Evolutionary conservation across 2,888 invertebrate species (phyloP), one percentile per base, ranked within the genome.

Genomic region (Graphium colonna): DNA sequence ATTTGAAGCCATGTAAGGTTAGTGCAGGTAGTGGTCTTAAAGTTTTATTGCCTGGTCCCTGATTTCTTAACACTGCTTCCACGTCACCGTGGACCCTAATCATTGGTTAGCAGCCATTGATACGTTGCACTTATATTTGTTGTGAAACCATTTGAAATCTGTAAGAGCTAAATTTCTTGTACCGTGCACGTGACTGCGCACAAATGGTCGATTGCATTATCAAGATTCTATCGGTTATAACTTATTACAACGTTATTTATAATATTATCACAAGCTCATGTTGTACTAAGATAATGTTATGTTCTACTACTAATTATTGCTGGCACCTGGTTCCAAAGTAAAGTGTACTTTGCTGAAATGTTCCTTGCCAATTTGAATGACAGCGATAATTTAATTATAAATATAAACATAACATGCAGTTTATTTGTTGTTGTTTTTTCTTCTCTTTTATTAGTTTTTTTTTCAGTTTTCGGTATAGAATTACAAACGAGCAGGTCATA

Each of bases 31-130:
- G n/a, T 26, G 38, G 39, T 39, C 47, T 47, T 39, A 21, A 15
- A 41, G 31, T 41, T 49, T 49, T 33, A 49, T 49, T 41, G 16
- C 43, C 3, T 1, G 9, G 18, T 7, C 38, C 7, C 8, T 10
- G 15, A 17, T 33, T 42, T 46, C 10, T 40, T 36, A 52, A 47
- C 12, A 12, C 33, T 13, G 18, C 21, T 18, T 46, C 41, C 16
- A 16, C 12, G 45, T 21, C 33, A 42, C 12, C 3, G 21, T 40
- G 31, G 17, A 46, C 36, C 41, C 36, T 47, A 52, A 52, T 52
- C 42, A 41, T 46, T 33, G 36, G 33, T 46, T 36, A n/a, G 18
- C 33, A 18, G 36, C 52, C 33, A 33, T 47, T 52, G 51, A 51
- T 38, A 15, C 45, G 31, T 51, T 44, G 26, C 36, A 47, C 17